Base-by-base conservation (phyloP, 2,797 vertebrate species). In the Uromys caudimaculatus region DNA sequence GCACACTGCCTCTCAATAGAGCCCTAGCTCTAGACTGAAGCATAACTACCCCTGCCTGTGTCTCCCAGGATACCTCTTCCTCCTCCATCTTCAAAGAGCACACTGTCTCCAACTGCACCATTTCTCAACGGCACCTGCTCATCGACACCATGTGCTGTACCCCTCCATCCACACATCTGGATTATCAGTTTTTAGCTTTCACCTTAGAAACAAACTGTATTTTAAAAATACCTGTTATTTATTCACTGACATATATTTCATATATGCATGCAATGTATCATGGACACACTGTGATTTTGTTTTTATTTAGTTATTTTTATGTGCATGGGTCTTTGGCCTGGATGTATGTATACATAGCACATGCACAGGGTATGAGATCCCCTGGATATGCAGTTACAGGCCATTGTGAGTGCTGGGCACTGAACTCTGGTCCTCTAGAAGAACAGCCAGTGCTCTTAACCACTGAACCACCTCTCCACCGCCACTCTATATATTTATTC, bases 41-140 rank as follows among this genome's bases (percentile, higher is more conserved):
- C 17, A 19, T 73, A 13, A 35, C 27, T 14, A 10, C 19, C 38
- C 1, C 32, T 71, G 35, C 5, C 1, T 56, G 60, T 32, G 29
- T 21, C 60, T 86, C 84, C 38, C 19, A 73, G 27, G 1, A 32
- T 90, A 84, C 7, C 67, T 60, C n/a, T 62, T 76, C 54, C 14
- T 64, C 23, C 21, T 19, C 60, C 60, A 76, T 7, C 11, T 38
- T 47, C 14, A 44, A 21, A 0, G 9, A 10, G 12, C 41, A 12
- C 1, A 1, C 2, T 35, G 10, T 17, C 2, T 9, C 16, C 3
- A 3, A 7, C 6, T 27, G 35, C n/a, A 27, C 47, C 0, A 0
- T 2, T 27, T 44, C n/a, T 77, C 35, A 24, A 8, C 0, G 27
- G 24, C 8, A 76, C 9, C 19, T 62, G 44, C 1, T 56, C 41